Conservation (phyloP, 2,797 vertebrate genomes). For the Danio kyathit region DNA sequence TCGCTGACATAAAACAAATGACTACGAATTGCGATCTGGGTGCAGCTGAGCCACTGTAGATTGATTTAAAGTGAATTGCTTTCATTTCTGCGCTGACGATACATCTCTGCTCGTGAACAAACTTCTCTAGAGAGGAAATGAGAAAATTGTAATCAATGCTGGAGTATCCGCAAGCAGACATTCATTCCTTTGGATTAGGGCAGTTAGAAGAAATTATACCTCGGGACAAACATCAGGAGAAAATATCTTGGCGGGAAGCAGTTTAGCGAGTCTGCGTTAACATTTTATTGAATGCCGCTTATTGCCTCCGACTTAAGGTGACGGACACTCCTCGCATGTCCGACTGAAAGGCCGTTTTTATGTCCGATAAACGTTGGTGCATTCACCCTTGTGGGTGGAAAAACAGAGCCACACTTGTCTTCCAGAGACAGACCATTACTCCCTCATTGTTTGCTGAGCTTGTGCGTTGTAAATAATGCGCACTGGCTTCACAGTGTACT, state of each 20-base stretch:
- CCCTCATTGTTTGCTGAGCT: constrained; percentile 68
- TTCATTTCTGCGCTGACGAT: constrained; percentile 40
- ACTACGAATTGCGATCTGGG: constrained; percentile 21
- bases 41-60: constrained; percentile 42
- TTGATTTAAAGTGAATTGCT: constrained; percentile 59
- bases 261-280: constrained; percentile 25
- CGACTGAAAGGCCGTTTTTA: constrained; percentile 64
- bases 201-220: constrained; percentile 55
- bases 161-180: constrained; percentile 38
- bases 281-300: constrained; percentile 38
- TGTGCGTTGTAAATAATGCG: constrained; percentile 70
- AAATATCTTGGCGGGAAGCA: constrained; percentile 28
- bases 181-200: constrained; percentile 48
- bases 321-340: constrained; percentile 3
- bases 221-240: constrained; percentile 42
- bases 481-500: constrained; percentile 53
- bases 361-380: constrained; percentile 65
- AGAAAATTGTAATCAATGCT: constrained; percentile 57
- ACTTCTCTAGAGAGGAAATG: constrained; percentile 61
- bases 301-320: constrained; percentile 36
- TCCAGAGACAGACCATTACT: constrained; percentile 72
- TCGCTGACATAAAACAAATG: constrained; percentile 31
- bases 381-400: constrained; percentile 66
- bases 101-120: constrained; percentile 44
- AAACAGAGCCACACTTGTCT: constrained; percentile 66